A percentile compares a stretch with the other conserved stretches of the same genome.
Evolutionary conservation across 2,888 invertebrate genomes (phyloP).

Genomic region (Latrodectus hesperus): DNA sequence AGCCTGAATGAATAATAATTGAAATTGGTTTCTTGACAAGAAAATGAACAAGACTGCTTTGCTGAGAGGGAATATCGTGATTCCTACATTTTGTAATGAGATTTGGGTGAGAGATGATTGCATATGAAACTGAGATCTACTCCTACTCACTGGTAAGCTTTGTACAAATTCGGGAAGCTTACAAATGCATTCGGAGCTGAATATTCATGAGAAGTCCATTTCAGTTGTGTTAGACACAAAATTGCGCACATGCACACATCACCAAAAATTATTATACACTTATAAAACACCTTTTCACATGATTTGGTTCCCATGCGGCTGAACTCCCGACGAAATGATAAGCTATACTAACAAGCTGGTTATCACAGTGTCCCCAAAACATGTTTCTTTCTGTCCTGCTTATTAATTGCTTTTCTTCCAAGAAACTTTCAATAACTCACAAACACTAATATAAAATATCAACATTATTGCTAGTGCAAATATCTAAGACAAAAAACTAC

Average conservation of each 20-base stretch:
- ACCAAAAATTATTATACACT: constrained; percentile 65
- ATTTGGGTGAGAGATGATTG: not conserved
- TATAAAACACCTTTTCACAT: constrained; percentile 66
- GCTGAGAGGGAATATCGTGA: not conserved
- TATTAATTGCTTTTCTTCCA: constrained; percentile 50
- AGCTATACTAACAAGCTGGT: constrained; percentile 69
- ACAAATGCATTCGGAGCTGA: constrained; percentile 2
- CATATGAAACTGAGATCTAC: not conserved
- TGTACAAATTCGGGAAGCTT: not conserved
- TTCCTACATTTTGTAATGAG: constrained; percentile 1
- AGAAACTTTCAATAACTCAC: constrained; percentile 62
- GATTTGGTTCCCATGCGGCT: constrained; percentile 61
- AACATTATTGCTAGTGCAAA: constrained; percentile 69
- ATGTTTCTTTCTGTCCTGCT: constrained; percentile 64
- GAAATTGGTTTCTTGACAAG: not conserved
- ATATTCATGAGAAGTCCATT: constrained; percentile 40
- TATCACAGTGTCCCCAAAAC: constrained; percentile 69
- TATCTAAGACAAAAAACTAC: constrained; percentile 67
- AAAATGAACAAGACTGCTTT: not conserved
- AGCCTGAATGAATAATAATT: not conserved
- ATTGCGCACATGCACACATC: constrained; percentile 64
- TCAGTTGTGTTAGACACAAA: constrained; percentile 46
- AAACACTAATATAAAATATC: constrained; percentile 69
- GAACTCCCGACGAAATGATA: constrained; percentile 67
- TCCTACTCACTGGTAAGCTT: not conserved